Percentiles rank a stretch among this genome's conserved stretches.
Evolutionary conservation across 2,113 vertebrate genomes (phyloP).

Genomic region (Azemiops feae): DNA sequence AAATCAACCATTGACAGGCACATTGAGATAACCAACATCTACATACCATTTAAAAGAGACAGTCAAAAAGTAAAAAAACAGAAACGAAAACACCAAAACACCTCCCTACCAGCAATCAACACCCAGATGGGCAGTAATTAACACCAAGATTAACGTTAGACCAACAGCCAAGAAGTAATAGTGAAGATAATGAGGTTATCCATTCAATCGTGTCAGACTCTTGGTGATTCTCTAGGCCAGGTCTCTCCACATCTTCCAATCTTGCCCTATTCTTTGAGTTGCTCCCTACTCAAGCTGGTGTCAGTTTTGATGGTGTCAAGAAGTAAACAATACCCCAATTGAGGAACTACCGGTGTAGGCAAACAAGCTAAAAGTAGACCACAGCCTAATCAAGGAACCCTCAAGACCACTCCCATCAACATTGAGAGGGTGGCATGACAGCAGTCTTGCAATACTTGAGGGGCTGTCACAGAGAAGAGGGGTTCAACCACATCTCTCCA

Average conservation of each 20-base stretch:
- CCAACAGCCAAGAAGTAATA: neutral
- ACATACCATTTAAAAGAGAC: neutral
- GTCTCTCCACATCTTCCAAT: neutral
- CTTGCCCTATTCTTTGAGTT: neutral
- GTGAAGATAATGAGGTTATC: neutral
- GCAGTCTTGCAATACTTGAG: too few species aligned
- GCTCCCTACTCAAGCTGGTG: too few species aligned
- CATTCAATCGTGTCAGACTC: neutral
- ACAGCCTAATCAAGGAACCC: neutral
- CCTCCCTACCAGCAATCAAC: neutral
- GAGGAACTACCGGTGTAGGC: neutral
- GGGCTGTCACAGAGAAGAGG: too few species aligned
- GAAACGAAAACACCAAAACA: neutral
- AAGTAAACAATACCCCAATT: neutral
- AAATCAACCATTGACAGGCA: neutral
- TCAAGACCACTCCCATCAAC: too few species aligned
- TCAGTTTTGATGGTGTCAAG: neutral
- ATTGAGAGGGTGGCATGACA: too few species aligned
- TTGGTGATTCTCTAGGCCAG: neutral
- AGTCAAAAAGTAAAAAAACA: neutral
- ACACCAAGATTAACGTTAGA: neutral
- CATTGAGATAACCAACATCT: neutral
- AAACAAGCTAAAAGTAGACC: neutral
- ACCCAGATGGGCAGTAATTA: neutral
- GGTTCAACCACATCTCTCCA: too few species aligned